Base-by-base conservation (phyloP, 1,140 invertebrate genomes). In the Steinernema khuongi region DNA sequence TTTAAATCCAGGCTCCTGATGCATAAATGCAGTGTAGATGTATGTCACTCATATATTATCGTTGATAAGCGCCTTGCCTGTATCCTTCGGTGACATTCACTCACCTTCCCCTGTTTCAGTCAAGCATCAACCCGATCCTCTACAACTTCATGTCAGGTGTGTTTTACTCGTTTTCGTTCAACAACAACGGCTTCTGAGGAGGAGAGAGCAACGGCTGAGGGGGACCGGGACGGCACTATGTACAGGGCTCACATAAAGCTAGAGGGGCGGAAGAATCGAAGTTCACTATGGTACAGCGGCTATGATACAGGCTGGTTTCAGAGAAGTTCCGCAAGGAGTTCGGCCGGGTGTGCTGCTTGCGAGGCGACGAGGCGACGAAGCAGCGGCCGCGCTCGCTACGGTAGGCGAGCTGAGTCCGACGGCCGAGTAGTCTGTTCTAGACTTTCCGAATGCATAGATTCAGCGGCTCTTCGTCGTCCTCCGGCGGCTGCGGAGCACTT, bases 401-500 rank as follows among this genome's bases (percentile, higher is more conserved):
- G 50, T 60, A 60, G n/a, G n/a, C 19, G 4, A 7, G 11, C 26
- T 22, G 22, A 22, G 14, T 22, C 4, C 7, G 7, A 22, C 11
- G 2, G 19, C 19, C 22, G 19, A 22, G 32, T 60, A 22, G 22
- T 44, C 22, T 67, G 19, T 19, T 70, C 41, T 73, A 31, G 17
- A 31, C 32, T 30, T 73, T 50, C 18, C 72, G 72, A 18, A 73
- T 68, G 26, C 72, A 68, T 36, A 73, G 32, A 43, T 73, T 68
- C 11, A 73, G 32, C 1, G 72, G 72, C 66, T 70, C n/a, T 26
- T 73, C 72, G 14, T 73, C 60, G n/a, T 73, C 72, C 17, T 73
- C 66, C n/a, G n/a, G n/a, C n/a, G n/a, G n/a, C n/a, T n/a, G n/a
- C n/a, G n/a, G n/a, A n/a, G n/a, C n/a, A 28, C 22, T 30, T 66